A percentile compares a stretch with the other conserved stretches of the same genome.
Evolutionary conservation across 2,113 vertebrate genomes (phyloP).

Genomic region (Lagopus leucura): DNA sequence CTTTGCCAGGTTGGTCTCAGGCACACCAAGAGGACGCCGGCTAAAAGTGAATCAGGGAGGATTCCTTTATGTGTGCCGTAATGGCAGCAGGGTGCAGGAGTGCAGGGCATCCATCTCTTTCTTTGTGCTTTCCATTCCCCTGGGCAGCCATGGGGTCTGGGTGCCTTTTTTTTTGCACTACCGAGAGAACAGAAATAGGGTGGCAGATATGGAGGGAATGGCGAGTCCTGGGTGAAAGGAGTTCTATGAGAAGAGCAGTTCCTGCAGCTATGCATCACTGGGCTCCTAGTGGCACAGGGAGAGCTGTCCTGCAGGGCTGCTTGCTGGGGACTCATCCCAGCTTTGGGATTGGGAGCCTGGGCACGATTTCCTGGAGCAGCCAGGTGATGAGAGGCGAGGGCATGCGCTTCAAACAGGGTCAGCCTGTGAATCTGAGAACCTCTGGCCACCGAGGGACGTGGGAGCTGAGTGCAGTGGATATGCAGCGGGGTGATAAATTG

Average conservation of each 20-base stretch:
- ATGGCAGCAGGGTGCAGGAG: neutral
- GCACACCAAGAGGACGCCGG: neutral
- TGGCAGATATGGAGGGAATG: neutral
- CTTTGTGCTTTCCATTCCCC: neutral
- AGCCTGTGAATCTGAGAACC: neutral
- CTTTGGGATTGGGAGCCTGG: neutral
- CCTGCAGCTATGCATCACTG: neutral
- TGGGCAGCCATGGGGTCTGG: neutral
- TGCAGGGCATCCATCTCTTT: rapidly evolving
- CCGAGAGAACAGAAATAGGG: neutral
- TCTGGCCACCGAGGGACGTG: neutral
- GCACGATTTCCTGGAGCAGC: too few species aligned
- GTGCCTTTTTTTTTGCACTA: neutral
- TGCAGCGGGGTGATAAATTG: rapidly evolving
- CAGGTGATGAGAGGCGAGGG: neutral
- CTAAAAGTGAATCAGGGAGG: neutral
- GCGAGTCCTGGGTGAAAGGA: neutral
- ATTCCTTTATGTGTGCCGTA: neutral
- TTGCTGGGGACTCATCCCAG: neutral
- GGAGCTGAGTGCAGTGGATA: rapidly evolving
- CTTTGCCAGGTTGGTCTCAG: neutral
- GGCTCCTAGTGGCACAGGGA: too few species aligned
- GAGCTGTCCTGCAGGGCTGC: too few species aligned
- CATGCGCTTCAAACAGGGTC: neutral
- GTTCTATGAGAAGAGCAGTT: neutral